Evolutionary conservation across 2,888 invertebrate species (phyloP).

Genomic region (Stenichneumon culpator): DNA sequence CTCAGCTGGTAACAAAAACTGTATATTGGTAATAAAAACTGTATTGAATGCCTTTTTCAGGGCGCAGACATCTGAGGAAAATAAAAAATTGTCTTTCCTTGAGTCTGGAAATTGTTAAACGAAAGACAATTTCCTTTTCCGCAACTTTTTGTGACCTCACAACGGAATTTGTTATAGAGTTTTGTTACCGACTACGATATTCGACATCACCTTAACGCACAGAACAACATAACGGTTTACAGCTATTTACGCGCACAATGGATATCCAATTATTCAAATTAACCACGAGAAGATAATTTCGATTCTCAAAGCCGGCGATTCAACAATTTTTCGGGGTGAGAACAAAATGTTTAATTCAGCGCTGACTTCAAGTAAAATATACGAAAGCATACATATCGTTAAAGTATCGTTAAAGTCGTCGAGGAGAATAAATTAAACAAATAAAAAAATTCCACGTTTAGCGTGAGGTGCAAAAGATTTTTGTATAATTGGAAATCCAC

Average conservation of each 20-base stretch:
- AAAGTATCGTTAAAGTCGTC: conserved; percentile 9
- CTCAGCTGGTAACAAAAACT: too few relatives aligned
- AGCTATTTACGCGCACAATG: conserved; percentile 47
- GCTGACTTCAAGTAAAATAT: conserved; percentile 33
- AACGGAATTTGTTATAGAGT: too few relatives aligned
- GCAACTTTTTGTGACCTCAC: too few relatives aligned
- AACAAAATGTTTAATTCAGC: conserved; percentile 29
- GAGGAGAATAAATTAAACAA: neutral
- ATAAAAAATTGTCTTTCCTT: too few relatives aligned
- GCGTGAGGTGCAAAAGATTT: conserved; percentile 17
- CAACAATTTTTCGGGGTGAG: neutral
- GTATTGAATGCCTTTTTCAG: too few relatives aligned
- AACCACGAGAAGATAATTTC: conserved; percentile 7
- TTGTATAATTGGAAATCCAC: conserved; percentile 55
- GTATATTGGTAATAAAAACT: too few relatives aligned
- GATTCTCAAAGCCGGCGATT: neutral
- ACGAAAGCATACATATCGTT: conserved; percentile 35
- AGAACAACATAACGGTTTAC: conserved; percentile 60
- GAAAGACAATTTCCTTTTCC: too few relatives aligned
- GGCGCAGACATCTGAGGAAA: too few relatives aligned
- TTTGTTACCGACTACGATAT: too few relatives aligned
- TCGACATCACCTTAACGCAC: conserved; percentile 61
- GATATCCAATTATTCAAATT: conserved; percentile 51
- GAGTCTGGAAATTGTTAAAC: too few relatives aligned
- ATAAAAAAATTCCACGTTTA: conserved; percentile 19